A percentile compares a stretch with the other conserved stretches of the same genome.
Evolutionary conservation across 2,113 vertebrate genomes (phyloP).

Genomic region (Dicentrarchus labrax): DNA sequence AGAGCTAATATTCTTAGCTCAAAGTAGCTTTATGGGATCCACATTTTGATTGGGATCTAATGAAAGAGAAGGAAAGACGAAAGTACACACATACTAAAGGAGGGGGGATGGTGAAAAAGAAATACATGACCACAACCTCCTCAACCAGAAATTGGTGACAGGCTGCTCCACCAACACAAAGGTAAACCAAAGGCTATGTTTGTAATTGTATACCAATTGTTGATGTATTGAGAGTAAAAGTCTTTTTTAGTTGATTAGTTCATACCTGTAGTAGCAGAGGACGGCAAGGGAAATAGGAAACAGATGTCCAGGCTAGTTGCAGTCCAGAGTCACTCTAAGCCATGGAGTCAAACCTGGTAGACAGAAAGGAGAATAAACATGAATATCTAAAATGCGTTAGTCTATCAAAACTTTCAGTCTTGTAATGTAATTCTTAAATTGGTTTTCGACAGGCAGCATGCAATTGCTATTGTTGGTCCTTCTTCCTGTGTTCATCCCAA

Average conservation of each 20-base stretch:
- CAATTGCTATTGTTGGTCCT: too few species aligned
- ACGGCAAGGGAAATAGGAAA: constrained; percentile 22
- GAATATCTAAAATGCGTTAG: background rate
- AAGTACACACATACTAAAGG: background rate
- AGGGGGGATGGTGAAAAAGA: background rate
- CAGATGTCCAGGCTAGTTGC: constrained; percentile 11
- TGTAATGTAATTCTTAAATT: background rate
- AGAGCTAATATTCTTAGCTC: background rate
- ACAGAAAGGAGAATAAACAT: constrained; percentile 6
- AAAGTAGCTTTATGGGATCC: background rate
- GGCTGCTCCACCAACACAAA: background rate
- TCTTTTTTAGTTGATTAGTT: too few species aligned
- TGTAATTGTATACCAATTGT: background rate
- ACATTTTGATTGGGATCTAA: background rate
- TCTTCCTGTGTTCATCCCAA: background rate
- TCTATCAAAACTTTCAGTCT: background rate
- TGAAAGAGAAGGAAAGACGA: background rate
- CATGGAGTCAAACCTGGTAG: constrained; percentile 59
- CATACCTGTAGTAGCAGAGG: constrained; percentile 56
- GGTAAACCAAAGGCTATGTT: background rate
- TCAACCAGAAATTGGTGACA: background rate
- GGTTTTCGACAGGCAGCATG: background rate
- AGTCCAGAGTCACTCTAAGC: constrained; percentile 46
- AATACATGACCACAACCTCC: background rate
- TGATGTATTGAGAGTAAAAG: background rate